Conservation (phyloP, 2,113 vertebrate genomes). For the Saimiri boliviensis region DNA sequence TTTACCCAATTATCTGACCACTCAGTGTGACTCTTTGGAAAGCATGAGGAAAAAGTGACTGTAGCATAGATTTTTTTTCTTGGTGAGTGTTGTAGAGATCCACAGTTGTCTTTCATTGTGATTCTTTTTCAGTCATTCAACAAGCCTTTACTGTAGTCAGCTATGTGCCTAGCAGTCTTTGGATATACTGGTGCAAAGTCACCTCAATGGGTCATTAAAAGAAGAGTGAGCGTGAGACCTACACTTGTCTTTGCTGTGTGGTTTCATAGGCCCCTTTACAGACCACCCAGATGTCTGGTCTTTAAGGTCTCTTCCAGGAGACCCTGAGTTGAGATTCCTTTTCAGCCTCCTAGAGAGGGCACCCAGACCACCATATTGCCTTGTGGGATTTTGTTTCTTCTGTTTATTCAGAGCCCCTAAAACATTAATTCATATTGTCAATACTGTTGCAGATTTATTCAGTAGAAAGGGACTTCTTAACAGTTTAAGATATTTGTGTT, state of each 20-base stretch:
- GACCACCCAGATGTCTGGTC: neutral
- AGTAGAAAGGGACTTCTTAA: conserved; percentile 17
- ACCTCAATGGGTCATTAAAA: neutral
- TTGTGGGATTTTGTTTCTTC: conserved; percentile 17
- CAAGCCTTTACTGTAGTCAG: neutral
- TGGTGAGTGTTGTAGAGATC: neutral
- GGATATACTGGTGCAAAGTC: neutral
- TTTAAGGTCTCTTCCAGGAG: neutral
- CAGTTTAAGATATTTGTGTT: neutral
- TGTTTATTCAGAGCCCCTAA: neutral
- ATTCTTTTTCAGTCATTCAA: conserved; percentile 17
- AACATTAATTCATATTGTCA: neutral
- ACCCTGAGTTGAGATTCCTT: neutral
- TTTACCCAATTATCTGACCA: neutral
- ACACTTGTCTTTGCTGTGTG: neutral
- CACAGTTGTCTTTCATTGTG: neutral
- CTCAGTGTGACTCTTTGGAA: conserved; percentile 7
- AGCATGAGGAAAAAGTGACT: neutral
- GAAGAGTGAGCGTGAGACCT: neutral
- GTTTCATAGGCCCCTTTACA: conserved; percentile 5
- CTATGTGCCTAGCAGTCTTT: neutral
- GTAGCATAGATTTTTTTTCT: neutral
- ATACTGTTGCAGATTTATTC: neutral
- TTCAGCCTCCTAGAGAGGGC: conserved; percentile 65
- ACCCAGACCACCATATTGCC: conserved; percentile 8